Evolutionary conservation across 2,113 vertebrate genomes (phyloP), one percentile per base, ranked within the genome.

Genomic region (western clawed frog (Xenopus tropicalis)): DNA sequence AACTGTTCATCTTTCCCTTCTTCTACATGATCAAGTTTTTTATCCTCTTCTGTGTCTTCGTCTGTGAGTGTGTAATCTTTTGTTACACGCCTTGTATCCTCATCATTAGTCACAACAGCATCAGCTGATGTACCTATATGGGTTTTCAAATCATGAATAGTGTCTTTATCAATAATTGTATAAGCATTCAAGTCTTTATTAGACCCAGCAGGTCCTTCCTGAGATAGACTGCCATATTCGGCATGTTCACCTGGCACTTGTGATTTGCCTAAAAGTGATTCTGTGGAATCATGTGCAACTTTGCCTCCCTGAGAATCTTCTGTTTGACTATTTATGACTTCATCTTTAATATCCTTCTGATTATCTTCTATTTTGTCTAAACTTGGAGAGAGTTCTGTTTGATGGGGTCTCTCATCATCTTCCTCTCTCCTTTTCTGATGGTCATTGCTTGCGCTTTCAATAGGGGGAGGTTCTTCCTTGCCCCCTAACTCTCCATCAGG

Each of bases 91-190:
- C 69, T 82, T 6, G 95, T 96, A 13, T 88, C 80, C 79, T 96
- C 92, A 7, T 95, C 93, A 66, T 96, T 89, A 0, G 93, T 91
- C 10, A 88, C 83, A 23, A 95, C 54, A 0, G 90, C 95, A 77
- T 98, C 96, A 14, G 91, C 92, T 5, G 94, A 96, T 42, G 91
- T 87, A 24, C 91, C 94, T 72, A 94, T 79, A 23, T 89, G 91
- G 19, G 94, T 95, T 89, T 93, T 90, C 75, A 95, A 81, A 64
- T 89, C 77, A 1, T 90, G 78, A 70, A 90, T 85, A 62, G 86
- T 82, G 63, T 87, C 85, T 66, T 82, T 89, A 71, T 91, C 85
- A 79, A 93, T 78, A 80, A 87, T 69, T 0, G 83, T 83, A 9
- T 86, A 85, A 46, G 86, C 70, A 57, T 90, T 73, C 0, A 81